Evolutionary conservation across 2,888 invertebrate genomes (phyloP), one percentile per base, ranked within the genome.

Genomic region (Eupithecia centaureata): DNA sequence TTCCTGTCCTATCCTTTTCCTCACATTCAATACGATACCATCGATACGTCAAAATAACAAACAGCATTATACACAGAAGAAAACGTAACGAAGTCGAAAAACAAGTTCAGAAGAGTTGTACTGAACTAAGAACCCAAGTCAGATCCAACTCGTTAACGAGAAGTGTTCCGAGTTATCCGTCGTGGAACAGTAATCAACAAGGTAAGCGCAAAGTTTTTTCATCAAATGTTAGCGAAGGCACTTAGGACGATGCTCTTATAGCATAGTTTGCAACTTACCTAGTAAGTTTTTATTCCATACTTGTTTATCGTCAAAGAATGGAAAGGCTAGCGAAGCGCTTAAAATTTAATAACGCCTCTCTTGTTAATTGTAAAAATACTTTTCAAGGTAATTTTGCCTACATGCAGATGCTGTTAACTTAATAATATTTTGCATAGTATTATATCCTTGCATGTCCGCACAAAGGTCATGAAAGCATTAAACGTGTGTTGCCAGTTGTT

Each of bases 151-250:
- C 61, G 54, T 67, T 67, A 65, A 60, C 18, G 32, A 38, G 35
- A 62, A 58, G 61, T 38, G 35, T 25, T 51, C 18, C 54, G 22
- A 66, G 35, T 65, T 52, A 60, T 60, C 64, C 28, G 59, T 56
- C 52, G 52, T 52, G 56, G 32, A 68, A 68, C 58, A 42, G 61
- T 72, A 74, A 76, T 77, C 72, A 61, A 22, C 71, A 67, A 69
- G 69, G 51, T 47, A 28, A 28, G 54, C n/a, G 58, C 59, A 66
- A 82, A 80, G 68, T 82, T 82, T 81, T 82, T 82, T 82, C 79
- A 82, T 82, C 74, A 76, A 76, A 76, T 79, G 72, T 72, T 72
- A 22, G 62, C 64, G 30, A 30, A 66, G 57, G 58, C 65, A 63
- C 66, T 66, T 58, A 61, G n/a, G n/a, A 42, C 35, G 69, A 65